A percentile compares a stretch with the other conserved stretches of the same genome.
Conservation (phyloP, 2,888 invertebrate species). For the Cantharis rustica region DNA sequence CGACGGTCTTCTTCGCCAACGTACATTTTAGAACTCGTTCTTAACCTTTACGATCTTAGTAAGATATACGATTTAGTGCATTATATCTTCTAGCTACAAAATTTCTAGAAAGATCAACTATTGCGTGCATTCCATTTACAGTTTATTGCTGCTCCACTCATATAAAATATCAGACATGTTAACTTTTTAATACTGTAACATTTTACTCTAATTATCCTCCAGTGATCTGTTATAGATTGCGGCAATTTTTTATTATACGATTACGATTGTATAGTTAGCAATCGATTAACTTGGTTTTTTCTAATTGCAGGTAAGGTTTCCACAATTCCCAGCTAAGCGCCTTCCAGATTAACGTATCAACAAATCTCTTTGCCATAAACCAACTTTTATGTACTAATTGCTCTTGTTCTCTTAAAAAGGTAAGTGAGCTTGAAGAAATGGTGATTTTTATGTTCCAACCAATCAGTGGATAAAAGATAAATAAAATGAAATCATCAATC, state of each 20-base stretch:
- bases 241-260: constrained; percentile 17
- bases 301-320: constrained; percentile 34
- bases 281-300: constrained; percentile 24
- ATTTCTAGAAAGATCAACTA: constrained; percentile 11
- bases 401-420: constrained; percentile 26
- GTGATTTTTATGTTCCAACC: background rate
- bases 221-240: constrained; percentile 21
- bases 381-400: constrained; percentile 23
- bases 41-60: constrained; percentile 7
- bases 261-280: background rate
- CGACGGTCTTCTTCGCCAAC: constrained; percentile 17
- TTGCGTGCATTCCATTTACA: constrained; percentile 10
- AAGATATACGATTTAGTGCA: constrained; percentile 7
- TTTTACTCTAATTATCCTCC: constrained; percentile 28
- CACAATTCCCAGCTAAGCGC: constrained; percentile 22
- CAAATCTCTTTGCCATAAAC: background rate
- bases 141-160: constrained; percentile 8
- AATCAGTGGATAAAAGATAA: background rate
- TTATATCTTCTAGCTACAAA: constrained; percentile 4
- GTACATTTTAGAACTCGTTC: constrained; percentile 9
- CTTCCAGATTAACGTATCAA: constrained; percentile 5
- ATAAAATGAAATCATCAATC: background rate
- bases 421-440: background rate
- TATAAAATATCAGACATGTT: background rate
- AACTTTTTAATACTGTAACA: constrained; percentile 5